Percentiles rank a stretch among this genome's conserved stretches.
Evolutionary conservation across 30 jellyfish, hydroid and myxozoan genomes (phyloP).

Genomic region (Nemopilema nomurai): DNA sequence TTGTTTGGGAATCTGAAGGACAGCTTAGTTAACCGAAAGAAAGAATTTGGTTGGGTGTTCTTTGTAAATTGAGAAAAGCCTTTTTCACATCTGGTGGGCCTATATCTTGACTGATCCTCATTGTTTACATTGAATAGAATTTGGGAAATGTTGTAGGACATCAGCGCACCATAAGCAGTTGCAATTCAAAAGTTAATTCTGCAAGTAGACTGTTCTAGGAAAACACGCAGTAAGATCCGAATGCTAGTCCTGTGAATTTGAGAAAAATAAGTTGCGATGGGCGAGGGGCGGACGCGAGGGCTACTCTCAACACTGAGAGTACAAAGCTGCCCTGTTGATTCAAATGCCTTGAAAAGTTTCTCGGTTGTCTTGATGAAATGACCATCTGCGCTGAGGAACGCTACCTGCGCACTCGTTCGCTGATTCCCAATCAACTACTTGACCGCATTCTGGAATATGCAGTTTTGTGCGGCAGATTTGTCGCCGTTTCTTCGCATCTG

Average conservation of each 20-base stretch:
- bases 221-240: not conserved
- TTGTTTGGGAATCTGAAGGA: slow-evolving; percentile 13
- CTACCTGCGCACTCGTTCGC: not conserved
- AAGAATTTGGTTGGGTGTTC: slow-evolving; percentile 24
- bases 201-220: not conserved
- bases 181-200: not conserved
- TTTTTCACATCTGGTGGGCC: slow-evolving; percentile 60
- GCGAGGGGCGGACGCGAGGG: not conserved
- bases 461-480: not conserved
- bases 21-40: slow-evolving; percentile 37
- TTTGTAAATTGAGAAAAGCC: slow-evolving; percentile 15
- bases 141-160: slow-evolving; percentile 29
- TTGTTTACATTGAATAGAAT: slow-evolving; percentile 46
- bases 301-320: not conserved
- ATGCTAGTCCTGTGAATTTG: not conserved
- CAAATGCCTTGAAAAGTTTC: not conserved
- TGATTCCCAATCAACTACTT: not conserved
- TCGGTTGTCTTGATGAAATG: not conserved
- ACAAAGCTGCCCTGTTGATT: not conserved
- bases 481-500: not conserved
- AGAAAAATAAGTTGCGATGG: not conserved
- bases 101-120: slow-evolving; percentile 35
- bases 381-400: slow-evolving; percentile 30
- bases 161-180: not conserved
- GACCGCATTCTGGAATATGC: not conserved